Conservation (phyloP, 2,113 vertebrate species). For the Lethenteron reissneri region DNA sequence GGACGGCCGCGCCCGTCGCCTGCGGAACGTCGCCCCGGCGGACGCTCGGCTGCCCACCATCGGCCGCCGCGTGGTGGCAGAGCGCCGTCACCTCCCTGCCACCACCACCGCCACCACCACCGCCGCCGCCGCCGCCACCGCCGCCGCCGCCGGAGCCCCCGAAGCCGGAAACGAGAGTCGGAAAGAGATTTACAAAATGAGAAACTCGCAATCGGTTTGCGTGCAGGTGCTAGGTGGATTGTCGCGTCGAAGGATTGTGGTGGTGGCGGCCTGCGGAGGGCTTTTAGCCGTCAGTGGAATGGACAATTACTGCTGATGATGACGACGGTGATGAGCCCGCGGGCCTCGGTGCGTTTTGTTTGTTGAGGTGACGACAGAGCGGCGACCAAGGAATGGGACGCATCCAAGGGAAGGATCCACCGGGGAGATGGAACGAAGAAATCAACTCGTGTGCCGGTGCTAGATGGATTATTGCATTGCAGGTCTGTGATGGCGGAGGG, state of each 20-base stretch:
- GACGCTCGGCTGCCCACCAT: slow-evolving; percentile 71
- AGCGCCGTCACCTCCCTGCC: slow-evolving; percentile 44
- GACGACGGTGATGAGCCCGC: too few relatives aligned
- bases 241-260: neutral
- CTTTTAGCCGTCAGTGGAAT: neutral
- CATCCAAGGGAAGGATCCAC: too few relatives aligned
- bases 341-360: too few relatives aligned
- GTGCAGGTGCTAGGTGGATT: neutral
- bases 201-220: neutral
- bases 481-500: too few relatives aligned
- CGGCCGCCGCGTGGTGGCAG: slow-evolving; percentile 64
- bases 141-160: too few relatives aligned
- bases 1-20: slow-evolving; percentile 38
- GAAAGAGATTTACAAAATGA: slow-evolving; percentile 11
- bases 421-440: too few relatives aligned
- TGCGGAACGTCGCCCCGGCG: slow-evolving; percentile 48
- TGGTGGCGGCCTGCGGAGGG: neutral
- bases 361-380: too few relatives aligned
- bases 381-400: too few relatives aligned
- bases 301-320: neutral
- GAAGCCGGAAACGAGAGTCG: slow-evolving; percentile 16
- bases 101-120: too few relatives aligned
- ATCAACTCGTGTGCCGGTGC: too few relatives aligned
- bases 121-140: too few relatives aligned
- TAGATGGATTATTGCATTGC: too few relatives aligned